These are phyloP conservation scores for Papilio demoleus DNA, from an alignment of 2,888 invertebrate genomes.

Conservation along the genomic window DNA sequence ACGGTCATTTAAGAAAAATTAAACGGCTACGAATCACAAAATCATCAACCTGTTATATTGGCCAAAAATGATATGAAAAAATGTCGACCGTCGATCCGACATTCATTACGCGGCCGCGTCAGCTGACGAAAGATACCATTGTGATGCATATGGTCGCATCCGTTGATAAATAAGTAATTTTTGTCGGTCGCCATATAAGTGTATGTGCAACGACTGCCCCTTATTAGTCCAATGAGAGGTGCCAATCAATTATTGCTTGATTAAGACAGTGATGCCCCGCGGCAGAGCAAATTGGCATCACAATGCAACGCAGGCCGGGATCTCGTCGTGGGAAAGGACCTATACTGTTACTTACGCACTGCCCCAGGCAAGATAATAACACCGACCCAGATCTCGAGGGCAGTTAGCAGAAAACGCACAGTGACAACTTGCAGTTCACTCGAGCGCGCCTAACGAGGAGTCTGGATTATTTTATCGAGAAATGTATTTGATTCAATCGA, in stretches of 20 bases:
- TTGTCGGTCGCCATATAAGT: constrained; percentile 48
- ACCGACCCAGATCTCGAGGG: constrained; percentile 7
- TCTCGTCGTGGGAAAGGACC: constrained; percentile 24
- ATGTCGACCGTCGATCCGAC: constrained; percentile 14
- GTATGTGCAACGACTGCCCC: constrained; percentile 42
- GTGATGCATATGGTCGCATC: constrained; percentile 44
- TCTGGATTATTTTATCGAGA: not conserved
- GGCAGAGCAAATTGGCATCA: constrained; percentile 59
- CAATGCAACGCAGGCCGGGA: constrained; percentile 22
- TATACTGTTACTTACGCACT: constrained; percentile 24
- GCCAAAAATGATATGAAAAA: constrained; percentile 36
- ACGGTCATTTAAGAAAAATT: constrained; percentile 18
- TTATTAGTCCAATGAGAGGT: constrained; percentile 59
- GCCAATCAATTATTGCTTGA: constrained; percentile 66
- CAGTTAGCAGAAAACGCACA: constrained; percentile 24
- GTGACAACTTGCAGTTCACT: constrained; percentile 14
- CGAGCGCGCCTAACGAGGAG: constrained; percentile 10
- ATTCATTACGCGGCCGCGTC: constrained; percentile 32
- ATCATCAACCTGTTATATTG: constrained; percentile 39
- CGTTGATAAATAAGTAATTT: constrained; percentile 59
- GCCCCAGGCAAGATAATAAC: constrained; percentile 16
- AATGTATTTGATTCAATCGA: constrained; percentile 20
- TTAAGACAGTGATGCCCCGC: constrained; percentile 60
- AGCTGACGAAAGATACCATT: constrained; percentile 53
- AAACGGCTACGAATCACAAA: constrained; percentile 22